Base-by-base conservation (phyloP, 2,888 invertebrate species). In the Philhelius pedissequus region DNA sequence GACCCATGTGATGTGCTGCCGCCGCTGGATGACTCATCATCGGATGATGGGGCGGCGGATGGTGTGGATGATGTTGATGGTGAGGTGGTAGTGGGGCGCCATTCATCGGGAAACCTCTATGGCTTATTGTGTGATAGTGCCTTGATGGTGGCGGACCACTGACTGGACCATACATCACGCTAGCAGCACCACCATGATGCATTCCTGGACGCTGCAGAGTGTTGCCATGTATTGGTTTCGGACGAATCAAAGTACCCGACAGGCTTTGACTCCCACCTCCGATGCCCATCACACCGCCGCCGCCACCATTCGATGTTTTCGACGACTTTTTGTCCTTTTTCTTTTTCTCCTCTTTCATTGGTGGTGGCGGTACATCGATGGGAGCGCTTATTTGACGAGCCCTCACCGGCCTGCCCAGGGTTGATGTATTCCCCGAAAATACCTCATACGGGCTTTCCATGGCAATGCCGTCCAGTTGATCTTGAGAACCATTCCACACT, bases 401-500 rank as follows among this genome's bases (percentile, higher is more conserved):
- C 54, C 97, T 93, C 30, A 95, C 93, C 22, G 95, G 94, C 58
- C 95, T 92, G 15, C 94, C 93, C 77, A 94, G 88, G 86, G 94
- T 93, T 88, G 95, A 93, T 35, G 88, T 88, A 83, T 90, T 90
- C 45, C 91, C 91, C 3, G 90, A 92, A 84, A 93, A 94, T 35
- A 95, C 93, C 87, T 96, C 96, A 88, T 96, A 96, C 13, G 94
- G 94, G 86, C 94, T 94, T 88, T 95, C 93, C 48, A 93, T 92
- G 3, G 92, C 94, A 80, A 94, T 92, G 22, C 92, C 94, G 86
- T 95, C 95, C 35, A 96, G 92, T 74, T 96, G 94, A 90, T 96
- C 96, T 32, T 94, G 94, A 27, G 94, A 94, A 8, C 96, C 96
- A 2, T 96, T 96, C 97, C 98, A 98, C 45, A 98, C 96, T 91